phyloP scores from a whole-genome alignment of 2,888 invertebrate genomes.

The Andrena trimmerana region DNA sequence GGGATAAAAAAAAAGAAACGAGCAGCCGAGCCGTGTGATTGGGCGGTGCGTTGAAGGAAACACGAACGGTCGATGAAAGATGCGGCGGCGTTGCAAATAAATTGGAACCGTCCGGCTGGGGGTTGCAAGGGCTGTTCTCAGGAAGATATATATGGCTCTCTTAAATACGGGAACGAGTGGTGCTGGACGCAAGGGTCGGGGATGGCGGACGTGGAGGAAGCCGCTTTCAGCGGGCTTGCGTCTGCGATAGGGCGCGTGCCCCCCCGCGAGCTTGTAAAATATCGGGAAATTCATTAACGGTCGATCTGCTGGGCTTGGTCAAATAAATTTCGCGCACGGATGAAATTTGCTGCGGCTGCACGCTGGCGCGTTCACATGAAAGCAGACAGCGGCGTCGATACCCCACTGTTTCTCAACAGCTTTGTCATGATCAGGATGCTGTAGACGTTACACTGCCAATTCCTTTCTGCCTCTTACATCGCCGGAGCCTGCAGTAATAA shows the following conservation, averaged over 20 bases:
- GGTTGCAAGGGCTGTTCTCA: constrained; percentile 53
- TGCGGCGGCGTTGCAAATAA: constrained; percentile 66
- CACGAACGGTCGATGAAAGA: constrained; percentile 64
- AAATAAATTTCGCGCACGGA: constrained; percentile 63
- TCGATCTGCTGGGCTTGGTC: constrained; percentile 54
- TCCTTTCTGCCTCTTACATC: too few species aligned
- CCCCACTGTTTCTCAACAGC: neutral
- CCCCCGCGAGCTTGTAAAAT: constrained; percentile 62
- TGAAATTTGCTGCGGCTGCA: constrained; percentile 54
- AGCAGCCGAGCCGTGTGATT: neutral
- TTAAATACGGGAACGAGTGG: constrained; percentile 61
- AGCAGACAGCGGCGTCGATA: constrained; percentile 10
- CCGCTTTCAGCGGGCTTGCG: constrained; percentile 51
- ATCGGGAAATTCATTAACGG: constrained; percentile 73
- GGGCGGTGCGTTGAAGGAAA: constrained; percentile 24
- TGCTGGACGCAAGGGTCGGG: constrained; percentile 16
- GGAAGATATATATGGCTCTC: constrained; percentile 61
- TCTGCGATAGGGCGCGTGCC: constrained; percentile 25
- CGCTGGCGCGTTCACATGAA: neutral
- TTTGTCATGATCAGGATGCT: constrained; percentile 2
- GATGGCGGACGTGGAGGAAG: constrained; percentile 25
- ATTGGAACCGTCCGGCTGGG: constrained; percentile 58
- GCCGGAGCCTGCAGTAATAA: neutral
- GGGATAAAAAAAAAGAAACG: neutral
- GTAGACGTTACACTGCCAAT: too few species aligned